Conservation (phyloP, 2,113 vertebrate genomes). For the Chloropsis hardwickii region DNA sequence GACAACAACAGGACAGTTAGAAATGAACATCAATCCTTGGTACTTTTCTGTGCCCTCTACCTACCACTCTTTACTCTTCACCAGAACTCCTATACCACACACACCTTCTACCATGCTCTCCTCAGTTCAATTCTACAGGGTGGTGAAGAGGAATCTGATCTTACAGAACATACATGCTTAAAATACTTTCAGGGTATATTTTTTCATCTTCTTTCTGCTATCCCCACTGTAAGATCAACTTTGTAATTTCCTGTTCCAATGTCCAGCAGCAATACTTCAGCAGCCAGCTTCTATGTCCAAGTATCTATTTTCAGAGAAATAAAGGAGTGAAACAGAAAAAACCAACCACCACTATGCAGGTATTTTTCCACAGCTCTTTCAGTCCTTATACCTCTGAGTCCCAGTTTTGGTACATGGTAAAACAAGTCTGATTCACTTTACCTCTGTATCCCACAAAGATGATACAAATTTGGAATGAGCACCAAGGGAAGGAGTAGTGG, state of each 20-base stretch:
- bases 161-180: not conserved
- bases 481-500: not conserved
- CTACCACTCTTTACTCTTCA: not conserved
- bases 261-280: not conserved
- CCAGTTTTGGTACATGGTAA: not conserved
- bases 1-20: not conserved
- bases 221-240: not conserved
- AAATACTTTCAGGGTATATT: not conserved
- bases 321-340: not conserved
- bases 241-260: not conserved
- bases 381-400: not conserved
- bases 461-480: not conserved
- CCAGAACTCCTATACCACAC: not conserved
- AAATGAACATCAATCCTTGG: not conserved
- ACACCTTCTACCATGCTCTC: not conserved
- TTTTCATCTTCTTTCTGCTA: not conserved
- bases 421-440: not conserved
- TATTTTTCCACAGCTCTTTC: not conserved
- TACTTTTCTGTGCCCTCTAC: not conserved
- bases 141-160: not conserved
- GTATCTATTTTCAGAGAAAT: not conserved
- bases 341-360: rapidly evolving
- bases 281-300: not conserved
- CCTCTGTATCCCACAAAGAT: not conserved
- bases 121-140: not conserved